Percentiles rank a stretch among this genome's conserved stretches.
phyloP scores from a whole-genome alignment of 2,888 invertebrate species.

The Fissipunctia ypsillon region DNA sequence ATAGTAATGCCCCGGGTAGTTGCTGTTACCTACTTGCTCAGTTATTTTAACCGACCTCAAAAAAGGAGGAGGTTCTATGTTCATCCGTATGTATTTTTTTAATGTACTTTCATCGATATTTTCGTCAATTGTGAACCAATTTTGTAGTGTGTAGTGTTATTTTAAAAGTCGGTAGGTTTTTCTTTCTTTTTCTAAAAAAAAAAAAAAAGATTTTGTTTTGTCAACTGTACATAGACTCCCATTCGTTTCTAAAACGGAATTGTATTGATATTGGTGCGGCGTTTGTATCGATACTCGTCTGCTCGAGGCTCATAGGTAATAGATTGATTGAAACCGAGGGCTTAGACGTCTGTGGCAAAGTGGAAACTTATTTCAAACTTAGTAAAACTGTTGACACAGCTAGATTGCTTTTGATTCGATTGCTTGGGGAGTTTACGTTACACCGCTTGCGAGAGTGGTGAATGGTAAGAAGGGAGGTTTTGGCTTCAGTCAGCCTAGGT shows the following conservation, averaged over 20 bases:
- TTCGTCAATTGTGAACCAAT: too few relatives aligned
- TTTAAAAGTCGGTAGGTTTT: too few relatives aligned
- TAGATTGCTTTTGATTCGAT: constrained; percentile 19
- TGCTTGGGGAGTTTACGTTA: constrained; percentile 4
- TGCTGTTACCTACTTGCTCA: neutral
- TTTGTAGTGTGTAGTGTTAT: too few relatives aligned
- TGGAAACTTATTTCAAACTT: constrained; percentile 26
- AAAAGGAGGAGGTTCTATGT: too few relatives aligned
- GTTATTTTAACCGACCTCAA: too few relatives aligned
- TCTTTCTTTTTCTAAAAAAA: too few relatives aligned
- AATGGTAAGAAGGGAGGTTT: neutral
- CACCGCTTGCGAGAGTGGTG: neutral
- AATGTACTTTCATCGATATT: too few relatives aligned
- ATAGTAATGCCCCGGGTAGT: too few relatives aligned
- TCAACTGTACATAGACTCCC: too few relatives aligned
- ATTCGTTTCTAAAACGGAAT: constrained; percentile 13
- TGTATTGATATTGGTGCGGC: constrained; percentile 14
- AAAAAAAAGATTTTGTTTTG: too few relatives aligned
- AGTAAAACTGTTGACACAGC: constrained; percentile 28
- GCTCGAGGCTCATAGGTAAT: neutral
- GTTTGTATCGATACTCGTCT: neutral
- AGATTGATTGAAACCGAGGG: constrained; percentile 11
- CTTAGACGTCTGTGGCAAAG: constrained; percentile 4
- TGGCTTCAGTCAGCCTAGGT: too few relatives aligned
- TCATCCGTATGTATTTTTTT: too few relatives aligned